phyloP scores from a whole-genome alignment of 2,888 invertebrate genomes.

The Trichopoda pennipes region DNA sequence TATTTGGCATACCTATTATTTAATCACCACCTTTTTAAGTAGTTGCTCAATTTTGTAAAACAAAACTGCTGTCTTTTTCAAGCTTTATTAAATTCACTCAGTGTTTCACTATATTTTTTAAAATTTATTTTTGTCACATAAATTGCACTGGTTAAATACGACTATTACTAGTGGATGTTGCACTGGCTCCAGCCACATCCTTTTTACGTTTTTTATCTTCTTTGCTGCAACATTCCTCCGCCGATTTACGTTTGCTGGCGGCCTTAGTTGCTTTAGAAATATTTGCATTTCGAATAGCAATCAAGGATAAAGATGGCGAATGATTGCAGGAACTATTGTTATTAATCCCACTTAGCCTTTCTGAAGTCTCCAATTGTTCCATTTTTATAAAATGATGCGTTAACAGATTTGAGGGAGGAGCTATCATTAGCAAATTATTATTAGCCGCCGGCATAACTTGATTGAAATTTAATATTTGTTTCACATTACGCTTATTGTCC shows the following conservation, averaged over 20 bases:
- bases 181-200: not conserved
- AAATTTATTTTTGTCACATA: not conserved
- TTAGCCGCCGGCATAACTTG: slow-evolving; percentile 18
- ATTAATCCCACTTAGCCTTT: not conserved
- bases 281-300: not conserved
- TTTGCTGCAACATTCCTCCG: slow-evolving; percentile 24
- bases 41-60: not conserved
- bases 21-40: too few species aligned
- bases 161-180: not conserved
- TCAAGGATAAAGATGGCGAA: slow-evolving; percentile 4
- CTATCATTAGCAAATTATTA: slow-evolving; percentile 78
- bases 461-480: slow-evolving; percentile 31
- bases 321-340: not conserved
- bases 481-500: slow-evolving; percentile 39
- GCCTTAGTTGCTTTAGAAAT: slow-evolving; percentile 20
- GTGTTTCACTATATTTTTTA: not conserved
- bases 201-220: slow-evolving; percentile 62
- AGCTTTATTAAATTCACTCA: slow-evolving; percentile 40
- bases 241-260: slow-evolving; percentile 46
- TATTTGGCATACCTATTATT: too few species aligned
- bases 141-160: slow-evolving; percentile 37
- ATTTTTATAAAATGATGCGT: slow-evolving; percentile 71
- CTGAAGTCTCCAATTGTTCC: slow-evolving; percentile 68
- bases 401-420: slow-evolving; percentile 71
- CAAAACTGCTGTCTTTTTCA: not conserved